Evolutionary conservation across 2,888 invertebrate genomes (phyloP).

Genomic region (Machimus rusticus): DNA sequence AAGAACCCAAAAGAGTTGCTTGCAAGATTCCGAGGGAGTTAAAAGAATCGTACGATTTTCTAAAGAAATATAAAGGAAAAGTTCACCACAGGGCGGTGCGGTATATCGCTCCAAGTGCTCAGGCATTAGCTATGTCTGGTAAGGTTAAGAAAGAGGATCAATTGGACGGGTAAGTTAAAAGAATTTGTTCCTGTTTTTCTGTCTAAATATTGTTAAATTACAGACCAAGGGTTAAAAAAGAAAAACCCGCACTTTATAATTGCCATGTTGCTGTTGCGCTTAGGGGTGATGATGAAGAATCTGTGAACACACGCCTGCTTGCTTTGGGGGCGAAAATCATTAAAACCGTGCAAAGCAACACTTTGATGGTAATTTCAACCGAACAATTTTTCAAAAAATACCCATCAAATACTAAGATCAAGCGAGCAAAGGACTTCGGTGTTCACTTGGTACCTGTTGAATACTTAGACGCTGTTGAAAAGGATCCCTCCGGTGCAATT

Average conservation of each 20-base stretch:
- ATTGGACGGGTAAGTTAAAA: slow-evolving; percentile 56
- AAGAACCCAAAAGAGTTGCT: slow-evolving; percentile 74
- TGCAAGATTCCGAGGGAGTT: slow-evolving; percentile 75
- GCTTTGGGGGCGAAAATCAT: slow-evolving; percentile 80
- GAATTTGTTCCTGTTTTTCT: neutral
- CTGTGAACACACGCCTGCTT: slow-evolving; percentile 73
- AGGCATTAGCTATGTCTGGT: slow-evolving; percentile 53
- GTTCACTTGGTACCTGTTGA: slow-evolving; percentile 84
- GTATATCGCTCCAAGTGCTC: slow-evolving; percentile 63
- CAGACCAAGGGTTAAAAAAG: slow-evolving; percentile 71
- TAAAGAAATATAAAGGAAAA: slow-evolving; percentile 71
- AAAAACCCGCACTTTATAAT: slow-evolving; percentile 76
- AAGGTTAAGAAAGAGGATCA: slow-evolving; percentile 65
- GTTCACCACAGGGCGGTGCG: slow-evolving; percentile 68
- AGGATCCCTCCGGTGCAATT: slow-evolving; percentile 66
- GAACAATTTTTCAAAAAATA: slow-evolving; percentile 68
- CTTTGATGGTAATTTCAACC: slow-evolving; percentile 80
- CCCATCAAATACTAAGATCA: slow-evolving; percentile 67
- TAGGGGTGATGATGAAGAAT: slow-evolving; percentile 65
- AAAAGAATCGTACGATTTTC: slow-evolving; percentile 66
- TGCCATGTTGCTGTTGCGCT: slow-evolving; percentile 78
- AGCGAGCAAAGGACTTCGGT: slow-evolving; percentile 70
- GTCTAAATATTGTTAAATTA: slow-evolving; percentile 16
- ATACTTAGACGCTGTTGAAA: slow-evolving; percentile 74
- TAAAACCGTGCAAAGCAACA: slow-evolving; percentile 69